phyloP scores from a whole-genome alignment of 2,113 vertebrate species.

The Hippocampus barbouri region DNA sequence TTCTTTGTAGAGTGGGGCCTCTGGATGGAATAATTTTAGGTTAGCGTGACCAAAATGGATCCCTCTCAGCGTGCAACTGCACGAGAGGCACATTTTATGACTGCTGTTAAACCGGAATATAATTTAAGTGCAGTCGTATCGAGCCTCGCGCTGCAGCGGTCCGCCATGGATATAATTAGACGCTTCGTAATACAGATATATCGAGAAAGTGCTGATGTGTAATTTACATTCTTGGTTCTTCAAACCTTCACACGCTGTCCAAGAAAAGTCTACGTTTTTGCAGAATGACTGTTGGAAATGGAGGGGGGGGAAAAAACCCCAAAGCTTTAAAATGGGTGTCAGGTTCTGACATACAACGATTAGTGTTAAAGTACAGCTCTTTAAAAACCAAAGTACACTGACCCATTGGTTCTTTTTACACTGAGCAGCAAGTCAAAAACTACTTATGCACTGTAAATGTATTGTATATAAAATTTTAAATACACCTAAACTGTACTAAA shows the following conservation, averaged over 20 bases:
- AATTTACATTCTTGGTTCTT: slow-evolving; percentile 8
- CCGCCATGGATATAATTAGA: neutral
- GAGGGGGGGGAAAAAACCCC: neutral
- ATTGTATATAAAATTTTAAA: too few relatives aligned
- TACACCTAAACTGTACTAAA: too few relatives aligned
- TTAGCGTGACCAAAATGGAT: slow-evolving; percentile 13
- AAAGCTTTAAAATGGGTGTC: neutral
- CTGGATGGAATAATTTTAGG: slow-evolving; percentile 12
- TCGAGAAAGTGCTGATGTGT: slow-evolving; percentile 5
- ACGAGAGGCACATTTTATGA: neutral
- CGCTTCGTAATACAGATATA: neutral
- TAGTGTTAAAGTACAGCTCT: too few relatives aligned
- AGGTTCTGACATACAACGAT: neutral
- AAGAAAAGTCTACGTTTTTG: neutral
- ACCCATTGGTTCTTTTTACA: too few relatives aligned
- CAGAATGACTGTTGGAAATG: neutral
- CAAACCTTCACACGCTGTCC: neutral
- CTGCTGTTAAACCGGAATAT: neutral
- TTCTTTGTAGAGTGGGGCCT: slow-evolving; percentile 6
- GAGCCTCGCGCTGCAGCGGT: neutral
- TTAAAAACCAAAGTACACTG: too few relatives aligned
- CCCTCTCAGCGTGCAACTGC: neutral
- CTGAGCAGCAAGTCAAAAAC: too few relatives aligned
- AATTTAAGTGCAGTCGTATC: slow-evolving; percentile 1
- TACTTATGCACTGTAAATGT: too few relatives aligned